Evolutionary conservation across 2,797 vertebrate species (phyloP), one percentile per base, ranked within the genome.

Genomic region (Oryzias dopingdopingensis): DNA sequence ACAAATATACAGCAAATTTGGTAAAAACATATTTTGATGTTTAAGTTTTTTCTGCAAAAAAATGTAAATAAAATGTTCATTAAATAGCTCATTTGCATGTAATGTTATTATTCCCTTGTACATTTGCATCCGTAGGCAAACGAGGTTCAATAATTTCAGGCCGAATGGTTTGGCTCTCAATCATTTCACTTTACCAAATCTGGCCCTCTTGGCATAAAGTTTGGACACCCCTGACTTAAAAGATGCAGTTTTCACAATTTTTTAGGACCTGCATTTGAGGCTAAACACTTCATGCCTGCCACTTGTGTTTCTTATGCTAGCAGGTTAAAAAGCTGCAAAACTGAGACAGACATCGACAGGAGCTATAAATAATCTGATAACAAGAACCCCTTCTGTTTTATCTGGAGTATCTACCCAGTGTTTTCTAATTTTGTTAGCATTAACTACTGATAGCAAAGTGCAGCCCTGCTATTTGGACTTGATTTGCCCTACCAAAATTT

Each of bases 61-160:
- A 32, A 32, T 32, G 29, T 7, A 32, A 32, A 32, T 32, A 10
- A 10, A 32, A 10, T 32, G 29, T 32, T 32, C 2, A 32, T 8
- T 32, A 8, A 7, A 32, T 32, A 32, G 29, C 7, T 32, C 2
- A 32, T 32, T 32, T 32, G 6, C 8, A 32, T 10, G 7, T 32
- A 1, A 7, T 32, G 2, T 26, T 6, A 26, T 26, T 26, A 18
- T 18, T 18, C 18, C 18, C 18, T 18, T 26, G 24, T 6, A 26
- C 6, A 26, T 5, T 6, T 24, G 24, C 24, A 24, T 24, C 24
- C 4, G 5, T 24, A 4, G 55, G 18, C 26, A 26, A 65, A 49
- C 66, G 60, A 77, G 72, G 18, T 62, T 66, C 43, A 75, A 49
- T 29, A 42, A 49, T 56, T 20, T 50, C 72, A 75, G n/a, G 51